Evolutionary conservation across 2,888 invertebrate genomes (phyloP), one percentile per base, ranked within the genome.

Genomic region (Rutpela maculata): DNA sequence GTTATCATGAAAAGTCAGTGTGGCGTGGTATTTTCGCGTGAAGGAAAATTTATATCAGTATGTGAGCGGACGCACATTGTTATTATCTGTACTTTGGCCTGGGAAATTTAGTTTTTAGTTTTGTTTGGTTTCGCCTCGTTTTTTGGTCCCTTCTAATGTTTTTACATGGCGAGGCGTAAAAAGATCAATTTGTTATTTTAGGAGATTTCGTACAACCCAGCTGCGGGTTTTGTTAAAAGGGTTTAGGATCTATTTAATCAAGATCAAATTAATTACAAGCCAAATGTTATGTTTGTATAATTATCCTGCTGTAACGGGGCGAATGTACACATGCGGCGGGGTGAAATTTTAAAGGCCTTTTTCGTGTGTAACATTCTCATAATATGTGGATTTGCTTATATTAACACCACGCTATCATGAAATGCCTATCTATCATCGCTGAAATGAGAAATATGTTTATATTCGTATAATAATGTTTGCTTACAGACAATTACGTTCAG

Each of bases 1-100:
- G 88, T 88, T 88, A 88, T 88, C 88, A 85, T 84, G 84, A 76
- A 82, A 86, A 85, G 80, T 86, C 84, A 81, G 80, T 84, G 82
- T 83, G 80, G 84, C 82, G 81, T 83, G 86, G 84, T 83, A 85
- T 85, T 86, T 86, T 86, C 84, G 84, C 86, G 84, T 85, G 84
- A 82, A 83, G 78, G 83, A 81, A 84, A 84, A 84, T 85, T 82
- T 84, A 82, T 84, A 84, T 85, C 84, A 80, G 79, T 43, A 63
- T 72, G 72, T 63, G 72, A 72, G 63, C 72, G 55, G 63, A 55
- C 72, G 63, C 72, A 72, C 63, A 63, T 63, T 72, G 72, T 43
- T 43, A 55, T 72, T 72, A 72, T 72, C 72, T 63, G 63, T 26
- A 63, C 70, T 63, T 50, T 17, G 19, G 63, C 72, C 63, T 63